Conservation (phyloP, 1,140 invertebrate species). For the Megalopta genalis region DNA sequence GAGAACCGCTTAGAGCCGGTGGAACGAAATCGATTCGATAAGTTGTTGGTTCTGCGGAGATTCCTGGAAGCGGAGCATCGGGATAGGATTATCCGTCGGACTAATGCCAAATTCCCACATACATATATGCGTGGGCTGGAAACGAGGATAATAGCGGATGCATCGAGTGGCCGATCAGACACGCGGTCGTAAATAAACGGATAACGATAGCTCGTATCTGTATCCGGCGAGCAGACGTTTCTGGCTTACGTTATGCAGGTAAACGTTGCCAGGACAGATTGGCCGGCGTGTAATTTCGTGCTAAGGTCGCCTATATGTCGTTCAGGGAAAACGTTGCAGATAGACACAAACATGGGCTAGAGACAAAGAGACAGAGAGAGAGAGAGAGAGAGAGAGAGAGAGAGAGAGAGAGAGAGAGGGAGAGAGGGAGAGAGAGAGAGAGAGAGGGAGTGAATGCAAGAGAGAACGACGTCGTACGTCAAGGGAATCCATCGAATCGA, state of each 20-base stretch:
- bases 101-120: slow-evolving; percentile 55
- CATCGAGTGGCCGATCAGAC: slow-evolving; percentile 58
- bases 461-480: background rate
- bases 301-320: slow-evolving; percentile 4
- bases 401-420: too few species aligned
- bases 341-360: too few species aligned
- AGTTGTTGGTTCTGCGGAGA: slow-evolving; percentile 9
- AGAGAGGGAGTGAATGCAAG: too few species aligned
- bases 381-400: too few species aligned
- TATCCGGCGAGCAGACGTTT: slow-evolving; percentile 49
- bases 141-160: slow-evolving; percentile 56
- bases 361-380: too few species aligned
- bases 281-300: slow-evolving; percentile 46
- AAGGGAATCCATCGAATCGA: slow-evolving; percentile 34
- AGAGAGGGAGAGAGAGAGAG: too few species aligned
- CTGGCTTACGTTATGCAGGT: slow-evolving; percentile 54
- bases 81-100: slow-evolving; percentile 46
- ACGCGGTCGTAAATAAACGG: slow-evolving; percentile 68
- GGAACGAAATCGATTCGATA: background rate
- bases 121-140: slow-evolving; percentile 10
- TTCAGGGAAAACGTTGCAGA: background rate
- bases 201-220: slow-evolving; percentile 69
- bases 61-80: background rate
- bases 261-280: slow-evolving; percentile 53
- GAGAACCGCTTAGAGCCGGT: background rate